Percentiles rank a stretch among this genome's conserved stretches.
phyloP scores from a whole-genome alignment of 2,888 invertebrate species.

The Synanthedon vespiformis region DNA sequence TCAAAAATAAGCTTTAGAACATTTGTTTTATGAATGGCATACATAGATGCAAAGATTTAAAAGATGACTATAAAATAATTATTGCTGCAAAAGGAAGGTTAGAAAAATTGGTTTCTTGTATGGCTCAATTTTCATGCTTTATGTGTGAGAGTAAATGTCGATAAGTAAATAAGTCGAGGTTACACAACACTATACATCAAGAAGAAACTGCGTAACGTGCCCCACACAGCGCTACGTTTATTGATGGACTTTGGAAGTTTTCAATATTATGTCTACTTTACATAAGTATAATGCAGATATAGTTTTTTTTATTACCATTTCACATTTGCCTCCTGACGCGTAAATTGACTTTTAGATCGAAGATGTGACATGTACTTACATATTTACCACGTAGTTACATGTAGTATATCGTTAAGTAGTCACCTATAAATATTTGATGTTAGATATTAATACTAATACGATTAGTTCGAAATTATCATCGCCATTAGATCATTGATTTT shows the following conservation, averaged over 20 bases:
- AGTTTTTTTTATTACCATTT: constrained; percentile 67
- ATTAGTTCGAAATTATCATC: too few species aligned
- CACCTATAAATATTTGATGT: too few species aligned
- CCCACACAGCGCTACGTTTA: constrained; percentile 62
- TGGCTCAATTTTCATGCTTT: too few species aligned
- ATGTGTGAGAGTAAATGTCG: too few species aligned
- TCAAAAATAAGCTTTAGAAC: neutral
- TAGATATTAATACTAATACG: too few species aligned
- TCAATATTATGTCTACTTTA: constrained; percentile 70
- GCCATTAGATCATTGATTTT: too few species aligned
- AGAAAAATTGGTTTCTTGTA: too few species aligned
- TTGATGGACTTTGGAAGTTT: constrained; percentile 70
- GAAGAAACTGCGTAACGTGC: constrained; percentile 39
- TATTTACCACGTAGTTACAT: too few species aligned
- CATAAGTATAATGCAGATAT: constrained; percentile 52
- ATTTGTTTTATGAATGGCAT: neutral
- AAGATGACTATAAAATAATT: neutral
- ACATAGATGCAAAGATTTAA: too few species aligned
- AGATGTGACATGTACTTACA: too few species aligned
- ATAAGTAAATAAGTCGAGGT: neutral
- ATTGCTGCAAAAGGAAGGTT: too few species aligned
- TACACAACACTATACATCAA: constrained; percentile 16
- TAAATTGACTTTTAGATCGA: constrained; percentile 31
- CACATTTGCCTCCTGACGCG: constrained; percentile 68
- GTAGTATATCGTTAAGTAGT: too few species aligned